phyloP scores from a whole-genome alignment of 2,888 invertebrate species.

The Eurytoma adleriae region DNA sequence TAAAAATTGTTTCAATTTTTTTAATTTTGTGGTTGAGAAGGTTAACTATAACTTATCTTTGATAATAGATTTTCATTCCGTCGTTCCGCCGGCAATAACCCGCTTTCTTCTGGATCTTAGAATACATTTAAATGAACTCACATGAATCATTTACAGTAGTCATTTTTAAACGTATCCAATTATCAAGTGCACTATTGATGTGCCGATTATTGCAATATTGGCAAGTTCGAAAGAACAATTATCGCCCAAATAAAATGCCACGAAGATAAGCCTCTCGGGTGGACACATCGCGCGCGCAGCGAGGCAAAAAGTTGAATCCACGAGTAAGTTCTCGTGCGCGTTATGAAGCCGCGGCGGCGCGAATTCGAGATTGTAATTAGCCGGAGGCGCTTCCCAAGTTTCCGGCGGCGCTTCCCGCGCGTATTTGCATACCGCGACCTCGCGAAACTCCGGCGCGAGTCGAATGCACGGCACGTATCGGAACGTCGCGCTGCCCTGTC shows the following conservation, averaged over 20 bases:
- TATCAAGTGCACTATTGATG: no score
- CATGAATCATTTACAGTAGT: no score
- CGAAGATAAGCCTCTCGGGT: conserved; percentile 65
- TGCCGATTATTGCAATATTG: no score
- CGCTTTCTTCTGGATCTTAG: no score
- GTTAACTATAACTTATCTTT: no score
- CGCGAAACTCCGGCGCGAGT: conserved; percentile 53
- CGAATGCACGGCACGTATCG: conserved; percentile 69
- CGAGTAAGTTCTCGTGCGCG: conserved; percentile 67
- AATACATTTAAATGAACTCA: no score
- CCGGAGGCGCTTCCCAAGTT: conserved; percentile 67
- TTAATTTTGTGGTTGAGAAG: no score
- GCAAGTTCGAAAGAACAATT: no score
- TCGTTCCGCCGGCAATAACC: no score
- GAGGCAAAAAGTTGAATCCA: conserved; percentile 72
- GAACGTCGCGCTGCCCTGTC: conserved; percentile 66
- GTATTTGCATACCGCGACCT: conserved; percentile 68
- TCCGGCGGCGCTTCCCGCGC: conserved; percentile 65
- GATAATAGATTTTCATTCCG: no score
- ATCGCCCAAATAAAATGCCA: background rate
- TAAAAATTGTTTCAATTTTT: no score
- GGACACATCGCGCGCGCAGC: conserved; percentile 74
- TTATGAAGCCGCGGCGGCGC: conserved; percentile 73
- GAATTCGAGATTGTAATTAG: conserved; percentile 76
- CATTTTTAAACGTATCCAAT: no score